phyloP scores from a whole-genome alignment of 2,888 invertebrate genomes.

The Scaptodrosophila latifasciaeformis region DNA sequence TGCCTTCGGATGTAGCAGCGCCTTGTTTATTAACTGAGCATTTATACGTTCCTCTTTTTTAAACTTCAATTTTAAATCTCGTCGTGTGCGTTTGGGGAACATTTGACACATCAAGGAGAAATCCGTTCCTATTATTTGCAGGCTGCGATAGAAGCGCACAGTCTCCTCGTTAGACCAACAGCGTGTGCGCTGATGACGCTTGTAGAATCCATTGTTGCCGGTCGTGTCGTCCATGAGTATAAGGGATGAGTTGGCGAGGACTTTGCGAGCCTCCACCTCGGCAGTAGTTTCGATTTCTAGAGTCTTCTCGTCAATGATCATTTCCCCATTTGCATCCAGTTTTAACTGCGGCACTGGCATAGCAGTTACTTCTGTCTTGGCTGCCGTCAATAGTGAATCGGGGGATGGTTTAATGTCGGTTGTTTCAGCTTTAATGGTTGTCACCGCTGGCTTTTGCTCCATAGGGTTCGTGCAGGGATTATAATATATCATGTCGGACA shows the following conservation, averaged over 20 bases:
- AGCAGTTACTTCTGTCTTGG: constrained; percentile 46
- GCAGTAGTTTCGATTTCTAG: constrained; percentile 83
- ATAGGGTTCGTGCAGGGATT: constrained; percentile 89
- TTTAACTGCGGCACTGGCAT: constrained; percentile 89
- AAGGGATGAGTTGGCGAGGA: constrained; percentile 80
- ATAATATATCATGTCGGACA: constrained; percentile 94
- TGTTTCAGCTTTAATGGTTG: constrained; percentile 69
- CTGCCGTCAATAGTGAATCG: constrained; percentile 36
- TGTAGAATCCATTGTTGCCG: constrained; percentile 79
- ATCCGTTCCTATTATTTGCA: constrained; percentile 93
- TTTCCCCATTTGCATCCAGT: constrained; percentile 88
- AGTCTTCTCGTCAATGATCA: constrained; percentile 90
- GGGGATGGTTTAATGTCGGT: constrained; percentile 21
- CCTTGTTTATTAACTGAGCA: constrained; percentile 83
- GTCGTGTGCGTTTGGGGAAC: constrained; percentile 86
- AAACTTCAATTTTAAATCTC: constrained; percentile 93
- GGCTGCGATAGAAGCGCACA: constrained; percentile 91
- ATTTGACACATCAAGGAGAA: constrained; percentile 91
- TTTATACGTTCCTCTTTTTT: constrained; percentile 92
- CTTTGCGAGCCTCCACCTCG: constrained; percentile 78
- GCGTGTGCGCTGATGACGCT: constrained; percentile 80
- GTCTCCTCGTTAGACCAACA: constrained; percentile 89
- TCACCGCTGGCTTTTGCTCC: constrained; percentile 73
- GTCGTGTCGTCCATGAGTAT: constrained; percentile 80
- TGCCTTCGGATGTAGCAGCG: constrained; percentile 81